Conservation (phyloP, 1,140 invertebrate genomes). For the Prorops nasuta region DNA sequence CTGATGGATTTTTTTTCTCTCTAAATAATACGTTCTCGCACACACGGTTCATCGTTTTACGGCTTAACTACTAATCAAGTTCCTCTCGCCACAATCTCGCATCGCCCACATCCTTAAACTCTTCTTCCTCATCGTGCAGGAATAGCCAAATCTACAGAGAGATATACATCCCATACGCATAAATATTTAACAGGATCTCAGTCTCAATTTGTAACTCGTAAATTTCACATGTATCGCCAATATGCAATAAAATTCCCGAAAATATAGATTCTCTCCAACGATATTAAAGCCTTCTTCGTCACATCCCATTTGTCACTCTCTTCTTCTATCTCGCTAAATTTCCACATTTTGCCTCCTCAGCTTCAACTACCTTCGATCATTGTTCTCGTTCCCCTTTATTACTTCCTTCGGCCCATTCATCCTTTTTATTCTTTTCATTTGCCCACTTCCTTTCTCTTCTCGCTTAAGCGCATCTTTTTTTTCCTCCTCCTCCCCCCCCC, state of each 20-base stretch:
- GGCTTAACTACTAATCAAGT: slow-evolving; percentile 13
- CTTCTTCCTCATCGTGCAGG: slow-evolving; percentile 26
- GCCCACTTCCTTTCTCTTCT: slow-evolving; percentile 5
- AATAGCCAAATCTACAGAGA: too few relatives aligned
- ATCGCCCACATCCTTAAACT: slow-evolving; percentile 25
- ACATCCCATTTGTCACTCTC: slow-evolving; percentile 23
- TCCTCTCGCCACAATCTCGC: slow-evolving; percentile 15
- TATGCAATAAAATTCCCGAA: slow-evolving; percentile 32
- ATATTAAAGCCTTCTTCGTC: slow-evolving; percentile 18
- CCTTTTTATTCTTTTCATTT: slow-evolving; percentile 10
- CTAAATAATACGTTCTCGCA: slow-evolving; percentile 19
- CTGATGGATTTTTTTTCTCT: slow-evolving; percentile 28
- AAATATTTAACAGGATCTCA: too few relatives aligned
- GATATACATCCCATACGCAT: too few relatives aligned
- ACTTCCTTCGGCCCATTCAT: too few relatives aligned
- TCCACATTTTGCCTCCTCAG: too few relatives aligned
- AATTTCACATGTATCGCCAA: slow-evolving; percentile 17
- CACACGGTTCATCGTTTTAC: slow-evolving; percentile 13
- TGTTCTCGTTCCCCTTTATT: too few relatives aligned
- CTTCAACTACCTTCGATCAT: too few relatives aligned
- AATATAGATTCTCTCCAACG: slow-evolving; percentile 41
- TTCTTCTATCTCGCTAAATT: slow-evolving; percentile 19
- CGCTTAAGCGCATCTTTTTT: slow-evolving; percentile 5
- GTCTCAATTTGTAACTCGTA: slow-evolving; percentile 21
- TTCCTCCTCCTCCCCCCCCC: not conserved